These are phyloP conservation scores for Drosophila ficusphila DNA, from an alignment of 1,140 invertebrate species.

Conservation along the genomic window DNA sequence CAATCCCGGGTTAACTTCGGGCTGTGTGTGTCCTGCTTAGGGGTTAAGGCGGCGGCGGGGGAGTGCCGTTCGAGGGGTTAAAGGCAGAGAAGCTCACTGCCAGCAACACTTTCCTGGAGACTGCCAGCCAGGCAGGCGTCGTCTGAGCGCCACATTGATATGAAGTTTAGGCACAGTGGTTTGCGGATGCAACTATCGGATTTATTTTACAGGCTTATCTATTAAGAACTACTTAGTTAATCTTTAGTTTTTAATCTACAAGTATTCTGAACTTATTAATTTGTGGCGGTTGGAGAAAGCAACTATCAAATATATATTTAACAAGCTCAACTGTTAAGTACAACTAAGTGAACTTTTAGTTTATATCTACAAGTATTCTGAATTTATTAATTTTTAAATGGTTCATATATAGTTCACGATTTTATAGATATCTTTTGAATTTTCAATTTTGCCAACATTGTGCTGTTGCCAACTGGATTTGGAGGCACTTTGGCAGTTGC, in stretches of 20 bases:
- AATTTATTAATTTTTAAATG: too few relatives aligned
- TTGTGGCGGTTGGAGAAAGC: too few relatives aligned
- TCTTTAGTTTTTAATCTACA: too few relatives aligned
- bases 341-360: too few relatives aligned
- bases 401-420: too few relatives aligned
- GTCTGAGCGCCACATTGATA: slow-evolving; percentile 41
- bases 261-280: too few relatives aligned
- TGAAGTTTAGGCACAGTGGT: neutral
- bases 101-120: slow-evolving; percentile 67
- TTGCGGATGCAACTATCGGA: too few relatives aligned
- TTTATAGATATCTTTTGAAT: neutral
- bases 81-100: neutral
- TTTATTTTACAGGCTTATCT: too few relatives aligned
- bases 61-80: slow-evolving; percentile 4
- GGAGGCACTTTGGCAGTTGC: slow-evolving; percentile 63
- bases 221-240: too few relatives aligned
- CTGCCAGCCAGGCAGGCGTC: slow-evolving; percentile 67
- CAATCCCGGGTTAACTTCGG: slow-evolving; percentile 33
- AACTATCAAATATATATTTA: too few relatives aligned
- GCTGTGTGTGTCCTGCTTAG: neutral
- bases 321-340: too few relatives aligned
- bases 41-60: slow-evolving; percentile 1
- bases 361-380: too few relatives aligned
- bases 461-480: slow-evolving; percentile 36
- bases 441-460: neutral